Evolutionary conservation across 2,113 vertebrate genomes (phyloP).

Genomic region (Excalfactoria chinensis): DNA sequence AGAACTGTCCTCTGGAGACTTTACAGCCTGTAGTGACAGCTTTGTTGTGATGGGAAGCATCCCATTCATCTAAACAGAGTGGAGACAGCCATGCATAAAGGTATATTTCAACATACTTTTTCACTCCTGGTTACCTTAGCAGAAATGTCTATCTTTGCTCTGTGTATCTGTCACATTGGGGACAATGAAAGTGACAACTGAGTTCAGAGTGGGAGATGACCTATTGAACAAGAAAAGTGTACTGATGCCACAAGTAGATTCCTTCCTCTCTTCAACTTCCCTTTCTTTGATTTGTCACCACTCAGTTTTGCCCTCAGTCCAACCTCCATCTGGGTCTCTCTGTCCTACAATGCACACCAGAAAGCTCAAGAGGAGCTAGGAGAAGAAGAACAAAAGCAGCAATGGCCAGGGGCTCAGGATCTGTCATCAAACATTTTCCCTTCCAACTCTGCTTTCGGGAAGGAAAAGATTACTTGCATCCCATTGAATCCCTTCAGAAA

Average conservation of each 20-base stretch:
- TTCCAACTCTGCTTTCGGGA: background rate
- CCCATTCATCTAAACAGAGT: background rate
- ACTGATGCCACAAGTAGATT: background rate
- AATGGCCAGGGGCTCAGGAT: background rate
- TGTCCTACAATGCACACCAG: background rate
- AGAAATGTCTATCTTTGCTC: background rate
- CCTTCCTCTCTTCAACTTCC: background rate
- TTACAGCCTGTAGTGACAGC: background rate
- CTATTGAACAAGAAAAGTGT: background rate
- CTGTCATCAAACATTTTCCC: background rate
- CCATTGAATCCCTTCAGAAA: background rate
- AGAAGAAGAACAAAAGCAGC: background rate
- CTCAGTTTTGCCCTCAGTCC: background rate
- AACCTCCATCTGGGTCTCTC: background rate
- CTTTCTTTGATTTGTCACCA: background rate
- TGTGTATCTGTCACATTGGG: background rate
- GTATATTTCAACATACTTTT: background rate
- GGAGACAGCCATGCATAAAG: constrained; percentile 1
- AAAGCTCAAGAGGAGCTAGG: background rate
- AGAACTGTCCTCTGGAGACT: background rate
- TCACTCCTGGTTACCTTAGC: constrained; percentile 17
- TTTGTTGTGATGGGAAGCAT: background rate
- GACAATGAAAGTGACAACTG: constrained; percentile 17
- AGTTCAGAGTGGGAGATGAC: background rate
- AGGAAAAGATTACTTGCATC: background rate